These are phyloP conservation scores for Leptoteleia sp. DNA, from an alignment of 1,140 invertebrate genomes.

Conservation along the genomic window DNA sequence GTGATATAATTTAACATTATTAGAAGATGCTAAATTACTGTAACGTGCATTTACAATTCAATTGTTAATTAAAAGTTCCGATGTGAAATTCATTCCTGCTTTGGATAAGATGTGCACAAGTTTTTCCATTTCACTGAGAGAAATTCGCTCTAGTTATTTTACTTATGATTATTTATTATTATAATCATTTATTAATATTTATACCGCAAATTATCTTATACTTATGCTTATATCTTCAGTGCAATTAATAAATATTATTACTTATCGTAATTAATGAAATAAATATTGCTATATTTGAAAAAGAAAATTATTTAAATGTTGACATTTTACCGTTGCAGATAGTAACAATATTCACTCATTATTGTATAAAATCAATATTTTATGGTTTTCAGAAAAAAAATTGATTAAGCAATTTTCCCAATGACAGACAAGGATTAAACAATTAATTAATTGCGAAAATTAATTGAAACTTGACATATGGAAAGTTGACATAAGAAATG, in stretches of 20 bases:
- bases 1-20: neutral
- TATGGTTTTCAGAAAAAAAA: too few relatives aligned
- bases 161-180: conserved; percentile 23
- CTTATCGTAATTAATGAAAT: too few relatives aligned
- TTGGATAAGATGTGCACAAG: too few relatives aligned
- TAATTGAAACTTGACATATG: conserved; percentile 6
- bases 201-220: neutral
- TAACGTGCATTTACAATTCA: conserved; percentile 20
- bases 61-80: conserved; percentile 3
- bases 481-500: conserved; percentile 16
- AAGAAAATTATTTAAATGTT: too few relatives aligned
- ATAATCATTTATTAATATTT: conserved; percentile 10
- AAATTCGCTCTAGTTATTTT: conserved; percentile 30
- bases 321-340: too few relatives aligned
- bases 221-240: too few relatives aligned
- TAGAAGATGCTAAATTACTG: neutral
- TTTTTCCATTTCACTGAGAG: conserved; percentile 15
- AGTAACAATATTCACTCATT: too few relatives aligned
- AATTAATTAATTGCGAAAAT: conserved; percentile 6
- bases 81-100: neutral
- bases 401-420: too few relatives aligned
- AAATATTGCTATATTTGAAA: too few relatives aligned
- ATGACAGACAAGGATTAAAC: too few relatives aligned
- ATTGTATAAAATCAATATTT: too few relatives aligned
- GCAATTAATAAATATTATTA: too few relatives aligned